Evolutionary conservation across 2,888 invertebrate genomes (phyloP), one percentile per base, ranked within the genome.

Genomic region (Pteria penguin): DNA sequence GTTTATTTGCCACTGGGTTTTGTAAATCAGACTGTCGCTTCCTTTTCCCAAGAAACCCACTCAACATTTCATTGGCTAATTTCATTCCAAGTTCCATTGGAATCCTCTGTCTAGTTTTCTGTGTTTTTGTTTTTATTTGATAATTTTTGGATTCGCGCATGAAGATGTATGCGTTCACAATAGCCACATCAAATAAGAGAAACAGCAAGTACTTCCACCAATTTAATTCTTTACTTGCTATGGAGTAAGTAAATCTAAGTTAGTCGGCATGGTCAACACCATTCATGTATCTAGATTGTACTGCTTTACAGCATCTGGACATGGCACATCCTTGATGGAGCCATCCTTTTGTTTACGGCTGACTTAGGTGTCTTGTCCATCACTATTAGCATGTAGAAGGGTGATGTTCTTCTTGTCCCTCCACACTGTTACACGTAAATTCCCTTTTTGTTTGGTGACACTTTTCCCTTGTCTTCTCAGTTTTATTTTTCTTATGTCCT

Each of bases 201-300:
- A 36, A 26, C 18, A 65, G 45, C 26, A 65, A 18, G 65, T 65
- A 65, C n/a, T 45, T 65, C 65, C 75, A 75, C 69, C 69, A 75
- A 57, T 75, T 75, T 22, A 45, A 31, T 1, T 18, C 22, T 69
- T 76, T 72, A n/a, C 61, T 57, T 14, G 32, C 57, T 3, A 69
- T 31, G 18, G 33, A 33, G 32, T 76, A 76, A 32, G 60, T 27
- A 26, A 62, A 65, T 33, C 75, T 71, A 5, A 72, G 67, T 58
- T 72, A 63, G 63, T 79, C 79, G 4, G 79, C 70, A 26, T 70
- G 72, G 55, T 79, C 79, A 14, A 76, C 76, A 31, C 79, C 70
- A 31, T 61, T 60, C 72, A 75, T 75, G 68, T 26, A 32, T n/a
- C n/a, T 31, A n/a, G 27, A 22, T 75, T 74, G 57, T 78, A 78